Base-by-base conservation (phyloP, 1,140 invertebrate genomes). In the Acromyrmex charruanus region DNA sequence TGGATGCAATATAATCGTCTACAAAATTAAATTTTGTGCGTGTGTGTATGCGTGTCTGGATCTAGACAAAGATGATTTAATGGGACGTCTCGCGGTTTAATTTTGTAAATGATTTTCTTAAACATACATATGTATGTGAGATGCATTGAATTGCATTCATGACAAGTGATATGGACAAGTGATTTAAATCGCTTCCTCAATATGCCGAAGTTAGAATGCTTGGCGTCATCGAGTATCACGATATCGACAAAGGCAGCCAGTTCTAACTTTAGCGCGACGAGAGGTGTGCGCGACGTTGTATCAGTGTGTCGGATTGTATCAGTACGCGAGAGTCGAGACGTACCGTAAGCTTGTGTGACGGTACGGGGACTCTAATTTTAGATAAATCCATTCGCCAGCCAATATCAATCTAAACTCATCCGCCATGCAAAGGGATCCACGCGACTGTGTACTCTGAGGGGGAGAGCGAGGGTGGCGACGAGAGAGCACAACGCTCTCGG, bases 311-410 rank as follows among this genome's bases (percentile, higher is more conserved):
- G 28, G 31, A 18, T 1, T 18, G 72, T 1, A 31, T 77, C 31
- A 10, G 59, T 61, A 28, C 58, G 31, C 28, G 39, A 51, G 10
- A 77, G 39, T 51, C 65, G 49, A 69, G 66, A 58, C 63, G 39
- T 77, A 18, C 66, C 1, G 53, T 65, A 53, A 66, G 59, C 44
- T 35, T 53, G 85, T 85, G 65, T 65, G 88, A 82, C 79, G 66
- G 44, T 31, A 71, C 72, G 68, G 69, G 25, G 59, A 68, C 63
- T 90, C 90, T 91, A 90, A 91, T 91, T 91, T 91, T 90, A 92
- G 87, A 91, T 89, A 90, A 92, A 91, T 89, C 87, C 68, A 85
- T 89, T 88, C 77, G 77, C 16, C 68, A 75, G 65, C 77, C 87
- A 85, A 90, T 86, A 89, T 85, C 65, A 85, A 86, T 90, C 74